Base-by-base conservation (phyloP, 2,797 vertebrate species). In the Sebastes matsubarae region DNA sequence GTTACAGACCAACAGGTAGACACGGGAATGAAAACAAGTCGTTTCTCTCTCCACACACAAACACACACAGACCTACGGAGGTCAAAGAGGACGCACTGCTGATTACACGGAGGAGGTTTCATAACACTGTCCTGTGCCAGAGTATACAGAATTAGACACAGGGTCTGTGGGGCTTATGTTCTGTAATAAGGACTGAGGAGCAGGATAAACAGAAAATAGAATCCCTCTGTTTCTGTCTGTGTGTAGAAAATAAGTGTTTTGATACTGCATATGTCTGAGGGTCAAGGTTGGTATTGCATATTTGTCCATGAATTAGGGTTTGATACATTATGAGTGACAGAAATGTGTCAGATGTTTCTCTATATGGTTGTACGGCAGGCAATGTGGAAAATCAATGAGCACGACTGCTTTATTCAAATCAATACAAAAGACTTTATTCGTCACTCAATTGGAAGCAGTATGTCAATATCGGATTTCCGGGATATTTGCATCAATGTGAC, bases 51-150 rank as follows among this genome's bases (percentile, higher is more conserved):
- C 42, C 25, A 10, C 61, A 30, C n/a, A 20, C 32, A 75, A 0
- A 64, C 38, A 64, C 24, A 67, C 59, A 36, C 30, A 67, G 4
- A 55, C 14, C 50, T 59, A 13, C 10, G 14, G 59, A 84, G 79
- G 84, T 84, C 82, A 84, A 75, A 82, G 36, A 79, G 77, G 60
- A 81, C 61, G 30, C 13, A 22, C 50, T 65, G 64, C 65, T 83
- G 75, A 83, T 81, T 66, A 77, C 63, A 68, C 42, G 11, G 68
- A 83, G n/a, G 54, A 34, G 70, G 64, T 82, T 80, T 87, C 68
- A 78, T 75, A 87, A 78, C 71, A 59, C 24, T 29, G 61, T 69
- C 58, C 63, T 34, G 60, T 18, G 60, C 61, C 64, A 68, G 54
- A 54, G n/a, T 61, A n/a, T 14, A 77, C 73, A 80, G 59, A 81